Evolutionary conservation across 2,797 vertebrate species (phyloP), one percentile per base, ranked within the genome.

Genomic region (Mus spretus): DNA sequence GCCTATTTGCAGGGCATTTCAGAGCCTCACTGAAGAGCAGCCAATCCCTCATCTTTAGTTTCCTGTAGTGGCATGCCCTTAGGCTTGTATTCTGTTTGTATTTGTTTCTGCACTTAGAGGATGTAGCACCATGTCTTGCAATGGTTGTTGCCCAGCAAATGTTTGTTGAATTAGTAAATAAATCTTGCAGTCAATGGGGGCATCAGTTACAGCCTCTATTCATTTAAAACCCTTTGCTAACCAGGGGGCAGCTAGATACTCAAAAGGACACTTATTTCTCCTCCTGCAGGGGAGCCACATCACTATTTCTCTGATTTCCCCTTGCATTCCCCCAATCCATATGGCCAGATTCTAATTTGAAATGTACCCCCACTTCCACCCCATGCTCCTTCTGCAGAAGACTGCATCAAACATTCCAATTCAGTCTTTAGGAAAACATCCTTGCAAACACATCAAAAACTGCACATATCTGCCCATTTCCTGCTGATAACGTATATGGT

Each of bases 401-500:
- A 40, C 63, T 80, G 0, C 47, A 75, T 78, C 47, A 94, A 63
- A 91, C 26, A 88, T 65, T 91, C 70, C 55, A 91, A 65, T 85
- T 79, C n/a, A 80, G 81, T 17, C 22, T 89, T 94, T 79, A 90
- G 57, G 74, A 97, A 96, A 85, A 90, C 6, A 10, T 67, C 96
- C 85, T 89, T 85, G 91, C 86, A 55, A 40, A 95, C 55, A 74
- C 89, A 95, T 96, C 96, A 89, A 96, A 97, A 85, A 28, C 55
- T n/a, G 88, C 24, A 87, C 31, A 2, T 77, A 72, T 82, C 87
- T 90, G 81, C 65, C 95, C 94, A 20, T 96, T 97, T 98, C 96
- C 94, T 96, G 89, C 93, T 96, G 95, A 97, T 97, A 98, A 94
- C 0, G 3, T 84, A 79, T 84, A 91, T 95, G 89, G 88, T 93